These are phyloP conservation scores for Meghimatium bilineatum DNA, from an alignment of 2,888 invertebrate genomes.

Conservation along the genomic window DNA sequence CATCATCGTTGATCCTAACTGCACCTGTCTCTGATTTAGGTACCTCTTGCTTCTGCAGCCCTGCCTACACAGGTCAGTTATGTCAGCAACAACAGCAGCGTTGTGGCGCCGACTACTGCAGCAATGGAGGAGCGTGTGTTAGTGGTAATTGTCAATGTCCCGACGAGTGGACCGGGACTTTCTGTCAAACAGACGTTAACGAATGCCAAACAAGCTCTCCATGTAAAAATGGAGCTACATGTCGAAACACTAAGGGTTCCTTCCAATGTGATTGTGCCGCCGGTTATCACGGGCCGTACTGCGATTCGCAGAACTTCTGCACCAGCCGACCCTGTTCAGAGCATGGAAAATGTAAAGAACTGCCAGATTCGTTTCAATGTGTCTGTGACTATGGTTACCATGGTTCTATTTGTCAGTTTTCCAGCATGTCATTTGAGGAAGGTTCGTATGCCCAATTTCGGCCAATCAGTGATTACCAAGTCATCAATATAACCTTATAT, in stretches of 20 bases:
- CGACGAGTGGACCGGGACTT: slow-evolving; percentile 63
- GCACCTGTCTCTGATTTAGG: slow-evolving; percentile 88
- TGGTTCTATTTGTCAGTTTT: slow-evolving; percentile 92
- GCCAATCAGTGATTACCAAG: slow-evolving; percentile 86
- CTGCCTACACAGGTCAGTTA: slow-evolving; percentile 92
- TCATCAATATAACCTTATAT: slow-evolving; percentile 92
- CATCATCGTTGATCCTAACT: slow-evolving; percentile 88
- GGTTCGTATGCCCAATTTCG: slow-evolving; percentile 93
- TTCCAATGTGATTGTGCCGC: slow-evolving; percentile 66
- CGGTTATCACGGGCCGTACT: slow-evolving; percentile 68
- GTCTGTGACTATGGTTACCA: slow-evolving; percentile 90
- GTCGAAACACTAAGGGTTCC: slow-evolving; percentile 77
- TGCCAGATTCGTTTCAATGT: slow-evolving; percentile 84
- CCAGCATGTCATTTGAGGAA: slow-evolving; percentile 92
- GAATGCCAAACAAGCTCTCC: slow-evolving; percentile 82
- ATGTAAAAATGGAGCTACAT: slow-evolving; percentile 89
- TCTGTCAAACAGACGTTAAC: slow-evolving; percentile 65
- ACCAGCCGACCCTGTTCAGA: slow-evolving; percentile 64
- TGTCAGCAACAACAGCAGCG: slow-evolving; percentile 91
- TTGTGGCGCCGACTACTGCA: slow-evolving; percentile 94
- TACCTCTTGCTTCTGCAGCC: slow-evolving; percentile 89
- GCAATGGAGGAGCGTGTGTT: slow-evolving; percentile 89
- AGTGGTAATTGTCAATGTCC: slow-evolving; percentile 63
- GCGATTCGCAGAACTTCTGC: slow-evolving; percentile 66
- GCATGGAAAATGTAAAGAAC: slow-evolving; percentile 64